phyloP scores from a whole-genome alignment of 2,797 vertebrate genomes.

The Cyprinodon diabolis region DNA sequence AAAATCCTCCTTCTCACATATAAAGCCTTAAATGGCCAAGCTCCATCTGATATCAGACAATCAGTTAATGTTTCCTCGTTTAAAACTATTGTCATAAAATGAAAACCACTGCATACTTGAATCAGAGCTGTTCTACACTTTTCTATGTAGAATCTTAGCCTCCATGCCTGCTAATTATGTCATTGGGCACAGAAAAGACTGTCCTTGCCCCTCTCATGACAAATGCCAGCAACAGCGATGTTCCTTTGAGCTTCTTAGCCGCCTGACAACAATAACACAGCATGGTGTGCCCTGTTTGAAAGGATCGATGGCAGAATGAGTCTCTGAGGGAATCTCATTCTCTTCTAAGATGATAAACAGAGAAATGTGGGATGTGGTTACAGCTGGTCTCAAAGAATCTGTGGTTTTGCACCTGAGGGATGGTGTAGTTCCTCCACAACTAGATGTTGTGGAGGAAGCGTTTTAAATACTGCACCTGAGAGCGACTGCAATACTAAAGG shows the following conservation, averaged over 20 bases:
- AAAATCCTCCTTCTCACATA: no score
- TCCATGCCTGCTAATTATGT: conserved; percentile 31
- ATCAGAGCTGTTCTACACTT: conserved; percentile 7
- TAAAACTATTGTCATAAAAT: background rate
- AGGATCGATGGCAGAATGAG: conserved; percentile 34
- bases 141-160: conserved; percentile 14
- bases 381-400: conserved; percentile 27
- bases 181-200: conserved; percentile 36
- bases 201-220: conserved; percentile 46
- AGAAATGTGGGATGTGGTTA: conserved; percentile 28
- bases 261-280: conserved; percentile 41
- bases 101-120: background rate
- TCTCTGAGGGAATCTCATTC: conserved; percentile 54
- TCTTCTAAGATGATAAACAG: conserved; percentile 52
- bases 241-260: conserved; percentile 41
- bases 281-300: conserved; percentile 29
- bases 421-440: conserved; percentile 24
- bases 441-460: conserved; percentile 37
- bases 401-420: conserved; percentile 26
- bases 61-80: background rate
- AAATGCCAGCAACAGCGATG: conserved; percentile 42
- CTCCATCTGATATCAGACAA: no score
- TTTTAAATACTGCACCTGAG: conserved; percentile 44
- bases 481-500: conserved; percentile 27
- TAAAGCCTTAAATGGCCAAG: no score